These are phyloP conservation scores for Fragariocoptes setiger DNA, from an alignment of 1,140 invertebrate genomes.

Conservation along the genomic window DNA sequence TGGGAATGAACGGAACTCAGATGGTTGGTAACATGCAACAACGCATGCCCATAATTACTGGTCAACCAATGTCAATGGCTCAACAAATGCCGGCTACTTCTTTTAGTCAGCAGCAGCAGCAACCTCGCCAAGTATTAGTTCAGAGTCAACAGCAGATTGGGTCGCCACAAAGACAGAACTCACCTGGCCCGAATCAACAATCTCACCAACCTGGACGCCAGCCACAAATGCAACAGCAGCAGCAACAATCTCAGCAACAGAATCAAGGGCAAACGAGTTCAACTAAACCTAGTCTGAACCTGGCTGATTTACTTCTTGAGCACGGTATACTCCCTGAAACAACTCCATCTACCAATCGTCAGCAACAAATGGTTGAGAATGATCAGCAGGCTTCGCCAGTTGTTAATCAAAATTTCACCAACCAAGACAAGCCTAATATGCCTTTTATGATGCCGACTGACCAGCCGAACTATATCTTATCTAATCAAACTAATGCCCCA, in stretches of 20 bases:
- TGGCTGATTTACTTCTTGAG: slow-evolving; percentile 13
- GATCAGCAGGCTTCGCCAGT: neutral
- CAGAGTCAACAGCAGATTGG: neutral
- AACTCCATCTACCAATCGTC: slow-evolving; percentile 7
- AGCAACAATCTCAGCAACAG: neutral
- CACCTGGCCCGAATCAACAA: neutral
- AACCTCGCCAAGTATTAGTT: neutral
- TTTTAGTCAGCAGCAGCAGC: neutral
- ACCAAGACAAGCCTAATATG: neutral
- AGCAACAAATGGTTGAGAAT: slow-evolving; percentile 6
- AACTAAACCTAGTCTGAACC: slow-evolving; percentile 9
- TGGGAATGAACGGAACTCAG: neutral
- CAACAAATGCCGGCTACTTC: neutral
- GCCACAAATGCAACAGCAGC: neutral
- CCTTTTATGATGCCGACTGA: neutral
- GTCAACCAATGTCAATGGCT: neutral
- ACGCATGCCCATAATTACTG: too few relatives aligned
- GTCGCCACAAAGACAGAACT: neutral
- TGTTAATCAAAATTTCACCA: neutral
- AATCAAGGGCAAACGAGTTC: neutral
- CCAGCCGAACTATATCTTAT: neutral
- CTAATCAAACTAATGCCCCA: neutral
- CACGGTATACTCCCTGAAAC: slow-evolving; percentile 12
- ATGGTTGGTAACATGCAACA: neutral
- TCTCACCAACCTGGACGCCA: neutral